These are phyloP conservation scores for Hycleus phaleratus DNA, from an alignment of 1,140 invertebrate genomes.

Conservation along the genomic window DNA sequence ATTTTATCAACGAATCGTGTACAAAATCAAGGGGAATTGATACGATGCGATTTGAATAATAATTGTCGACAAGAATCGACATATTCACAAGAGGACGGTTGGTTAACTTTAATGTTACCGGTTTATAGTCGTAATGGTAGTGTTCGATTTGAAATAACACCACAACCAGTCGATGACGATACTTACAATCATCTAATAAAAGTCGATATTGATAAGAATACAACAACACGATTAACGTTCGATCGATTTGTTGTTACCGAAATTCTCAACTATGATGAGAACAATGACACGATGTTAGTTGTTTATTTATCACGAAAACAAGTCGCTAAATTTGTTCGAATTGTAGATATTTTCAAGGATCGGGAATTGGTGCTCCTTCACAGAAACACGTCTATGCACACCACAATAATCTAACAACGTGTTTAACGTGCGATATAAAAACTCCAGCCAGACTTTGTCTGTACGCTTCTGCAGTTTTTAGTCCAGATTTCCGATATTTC, in stretches of 20 bases:
- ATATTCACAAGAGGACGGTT: slow-evolving; percentile 48
- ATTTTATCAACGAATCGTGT: slow-evolving; percentile 75
- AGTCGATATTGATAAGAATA: slow-evolving; percentile 45
- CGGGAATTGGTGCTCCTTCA: slow-evolving; percentile 48
- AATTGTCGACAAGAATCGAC: slow-evolving; percentile 26
- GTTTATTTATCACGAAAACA: not conserved
- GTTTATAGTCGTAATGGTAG: slow-evolving; percentile 46
- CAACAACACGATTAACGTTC: slow-evolving; percentile 48
- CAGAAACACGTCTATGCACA: slow-evolving; percentile 55
- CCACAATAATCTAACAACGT: slow-evolving; percentile 41
- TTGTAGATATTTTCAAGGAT: slow-evolving; percentile 60
- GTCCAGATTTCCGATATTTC: slow-evolving; percentile 56
- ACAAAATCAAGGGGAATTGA: slow-evolving; percentile 53
- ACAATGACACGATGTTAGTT: slow-evolving; percentile 55
- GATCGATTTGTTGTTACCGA: slow-evolving; percentile 67
- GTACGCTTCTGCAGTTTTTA: slow-evolving; percentile 61
- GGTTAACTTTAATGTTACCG: slow-evolving; percentile 57
- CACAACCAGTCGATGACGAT: slow-evolving; percentile 46
- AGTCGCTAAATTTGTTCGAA: not conserved
- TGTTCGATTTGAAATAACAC: slow-evolving; percentile 51
- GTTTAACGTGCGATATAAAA: slow-evolving; percentile 45
- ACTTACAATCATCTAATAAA: slow-evolving; percentile 51
- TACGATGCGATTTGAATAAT: slow-evolving; percentile 13
- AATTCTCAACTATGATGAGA: slow-evolving; percentile 66
- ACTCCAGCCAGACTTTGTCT: slow-evolving; percentile 51